These are phyloP conservation scores for Busseola fusca DNA, from an alignment of 2,888 invertebrate genomes.

Conservation along the genomic window DNA sequence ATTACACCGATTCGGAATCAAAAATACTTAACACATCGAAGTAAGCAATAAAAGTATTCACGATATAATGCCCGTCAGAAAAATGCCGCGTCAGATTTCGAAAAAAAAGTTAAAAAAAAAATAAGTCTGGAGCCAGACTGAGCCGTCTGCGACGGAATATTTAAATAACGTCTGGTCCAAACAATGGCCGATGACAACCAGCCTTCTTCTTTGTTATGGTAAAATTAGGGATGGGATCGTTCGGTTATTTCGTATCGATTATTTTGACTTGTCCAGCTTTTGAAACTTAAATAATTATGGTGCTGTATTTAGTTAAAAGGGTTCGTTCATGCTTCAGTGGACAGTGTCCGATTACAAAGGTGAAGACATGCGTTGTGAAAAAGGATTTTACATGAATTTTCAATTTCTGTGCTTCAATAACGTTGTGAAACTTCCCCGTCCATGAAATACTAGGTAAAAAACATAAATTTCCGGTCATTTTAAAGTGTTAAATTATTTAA, in stretches of 20 bases:
- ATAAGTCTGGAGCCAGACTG: conserved; percentile 70
- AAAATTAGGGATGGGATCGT: conserved; percentile 75
- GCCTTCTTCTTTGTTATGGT: conserved; percentile 82
- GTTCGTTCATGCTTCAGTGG: conserved; percentile 5
- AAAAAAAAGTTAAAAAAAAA: conserved; percentile 67
- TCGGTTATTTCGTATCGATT: conserved; percentile 44
- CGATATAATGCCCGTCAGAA: conserved; percentile 50
- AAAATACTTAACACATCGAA: conserved; percentile 47
- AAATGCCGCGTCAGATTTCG: conserved; percentile 72
- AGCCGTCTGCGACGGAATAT: conserved; percentile 76
- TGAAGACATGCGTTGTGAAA: background rate
- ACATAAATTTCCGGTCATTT: background rate
- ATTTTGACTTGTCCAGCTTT: conserved; percentile 6
- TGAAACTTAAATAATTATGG: conserved; percentile 17
- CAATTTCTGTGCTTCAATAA: background rate
- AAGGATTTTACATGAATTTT: background rate
- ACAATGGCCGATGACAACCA: conserved; percentile 82
- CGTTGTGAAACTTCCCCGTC: background rate
- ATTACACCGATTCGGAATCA: conserved; percentile 3
- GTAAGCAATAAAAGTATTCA: conserved; percentile 48
- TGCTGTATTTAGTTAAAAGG: conserved; percentile 36
- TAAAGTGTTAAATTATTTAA: too few relatives aligned
- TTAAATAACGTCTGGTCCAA: conserved; percentile 86
- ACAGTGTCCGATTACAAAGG: conserved; percentile 17
- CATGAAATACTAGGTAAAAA: background rate